phyloP scores from a whole-genome alignment of 2,888 invertebrate species.

The Erpobdella octoculata region DNA sequence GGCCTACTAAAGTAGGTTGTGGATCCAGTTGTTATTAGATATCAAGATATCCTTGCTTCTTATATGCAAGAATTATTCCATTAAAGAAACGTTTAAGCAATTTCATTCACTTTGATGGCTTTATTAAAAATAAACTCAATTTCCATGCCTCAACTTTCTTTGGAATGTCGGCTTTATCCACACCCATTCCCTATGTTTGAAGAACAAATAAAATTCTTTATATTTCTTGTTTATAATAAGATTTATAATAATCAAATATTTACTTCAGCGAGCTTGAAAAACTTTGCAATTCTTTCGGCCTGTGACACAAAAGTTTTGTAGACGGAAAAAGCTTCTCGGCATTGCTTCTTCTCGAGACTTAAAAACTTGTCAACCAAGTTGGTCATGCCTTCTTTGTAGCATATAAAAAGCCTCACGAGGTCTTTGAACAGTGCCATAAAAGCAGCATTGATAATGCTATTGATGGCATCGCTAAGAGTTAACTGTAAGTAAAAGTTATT shows the following conservation, averaged over 20 bases:
- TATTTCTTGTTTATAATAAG: not conserved
- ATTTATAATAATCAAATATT: not conserved
- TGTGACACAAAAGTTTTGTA: conserved; percentile 96
- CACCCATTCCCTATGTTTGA: too few species aligned
- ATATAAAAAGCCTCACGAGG: conserved; percentile 94
- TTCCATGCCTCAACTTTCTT: too few species aligned
- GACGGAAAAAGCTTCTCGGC: conserved; percentile 89
- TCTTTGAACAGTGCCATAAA: conserved; percentile 98
- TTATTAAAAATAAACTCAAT: too few species aligned
- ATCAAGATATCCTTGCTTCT: too few species aligned
- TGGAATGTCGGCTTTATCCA: too few species aligned
- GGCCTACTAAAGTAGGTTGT: too few species aligned
- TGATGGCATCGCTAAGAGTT: conserved; percentile 87
- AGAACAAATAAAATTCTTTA: too few species aligned
- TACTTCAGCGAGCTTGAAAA: conserved; percentile 69
- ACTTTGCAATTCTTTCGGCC: conserved; percentile 96
- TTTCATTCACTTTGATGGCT: not conserved
- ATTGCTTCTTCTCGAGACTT: conserved; percentile 98
- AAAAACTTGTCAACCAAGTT: conserved; percentile 97
- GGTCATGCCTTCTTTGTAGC: conserved; percentile 98
- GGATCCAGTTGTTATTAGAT: too few species aligned
- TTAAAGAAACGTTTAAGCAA: not conserved
- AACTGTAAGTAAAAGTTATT: conserved; percentile 56
- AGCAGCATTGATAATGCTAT: conserved; percentile 96
- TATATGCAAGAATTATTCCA: too few species aligned